Evolutionary conservation across 2,888 invertebrate species (phyloP), one percentile per base, ranked within the genome.

Genomic region (Oasisia sp.): DNA sequence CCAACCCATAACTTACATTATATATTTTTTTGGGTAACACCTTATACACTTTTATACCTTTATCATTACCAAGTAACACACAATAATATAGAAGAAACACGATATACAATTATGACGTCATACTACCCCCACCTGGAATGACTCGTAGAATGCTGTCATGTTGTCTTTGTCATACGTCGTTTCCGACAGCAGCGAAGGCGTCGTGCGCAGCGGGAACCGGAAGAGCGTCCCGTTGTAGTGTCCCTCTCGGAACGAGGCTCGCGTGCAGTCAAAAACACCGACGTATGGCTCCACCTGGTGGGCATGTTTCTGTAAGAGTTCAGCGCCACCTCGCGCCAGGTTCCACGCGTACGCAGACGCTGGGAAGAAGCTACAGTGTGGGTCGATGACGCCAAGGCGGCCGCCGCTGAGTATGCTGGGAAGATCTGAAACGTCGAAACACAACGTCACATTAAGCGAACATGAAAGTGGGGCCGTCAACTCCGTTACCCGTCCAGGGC

Each of bases 241-340:
- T 27, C 93, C 93, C 32, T 93, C 91, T 14, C 92, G 90, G 27
- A 93, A 91, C 32, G 93, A 93, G 12, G 94, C 89, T 32, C 92
- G 91, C 32, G 94, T 93, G 93, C 95, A 95, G 27, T 94, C 95
- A 92, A 95, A 95, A 4, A 95, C 92, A 9, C 94, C 94, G 58
- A 95, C 92, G 92, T 94, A 96, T n/a, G 95, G 95, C 91, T 94
- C 94, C 93, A 96, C 95, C 93, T 96, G 96, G 89, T 95, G 74
- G 19, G 74, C 19, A 74, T 74, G 74, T n/a, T 74, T 74, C 74
- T 74, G 74, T 27, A 74, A 27, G 27, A 74, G 74, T 74, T 74
- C 74, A 74, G 74, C 74, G 27, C 74, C 74, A 19, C 74, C 74
- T 74, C 74, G 74, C 27, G 90, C 12, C 32, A 94, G 91, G 91